A percentile compares a stretch with the other conserved stretches of the same genome.
Conservation (phyloP, 2,888 invertebrate species). For the Nephrotoma flavescens region DNA sequence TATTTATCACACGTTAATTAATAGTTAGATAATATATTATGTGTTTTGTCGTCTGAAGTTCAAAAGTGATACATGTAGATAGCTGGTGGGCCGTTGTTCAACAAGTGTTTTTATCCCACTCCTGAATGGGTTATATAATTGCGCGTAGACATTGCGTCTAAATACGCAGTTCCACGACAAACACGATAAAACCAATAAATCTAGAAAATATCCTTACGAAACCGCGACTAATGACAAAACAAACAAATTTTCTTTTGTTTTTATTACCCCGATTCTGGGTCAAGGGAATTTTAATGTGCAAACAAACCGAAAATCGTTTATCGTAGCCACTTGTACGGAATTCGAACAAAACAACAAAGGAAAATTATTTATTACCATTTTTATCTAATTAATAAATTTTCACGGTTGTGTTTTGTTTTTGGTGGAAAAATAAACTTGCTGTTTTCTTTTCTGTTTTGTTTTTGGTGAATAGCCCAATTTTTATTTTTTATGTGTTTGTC, state of each 20-base stretch:
- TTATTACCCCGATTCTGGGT: not conserved
- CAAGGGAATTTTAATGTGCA: not conserved
- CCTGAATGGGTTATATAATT: not conserved
- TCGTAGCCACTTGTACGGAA: not conserved
- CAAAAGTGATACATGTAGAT: too few relatives aligned
- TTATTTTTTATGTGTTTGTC: not conserved
- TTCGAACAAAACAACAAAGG: not conserved
- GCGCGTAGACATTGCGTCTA: not conserved
- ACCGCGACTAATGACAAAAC: not conserved
- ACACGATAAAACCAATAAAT: too few relatives aligned
- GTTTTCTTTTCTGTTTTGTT: not conserved
- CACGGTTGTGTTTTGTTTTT: not conserved
- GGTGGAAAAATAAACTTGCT: not conserved
- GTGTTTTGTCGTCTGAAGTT: not conserved
- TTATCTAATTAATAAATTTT: not conserved
- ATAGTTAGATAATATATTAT: not conserved
- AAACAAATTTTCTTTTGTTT: not conserved
- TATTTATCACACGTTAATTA: not conserved
- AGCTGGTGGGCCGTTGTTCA: not conserved
- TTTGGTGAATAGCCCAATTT: not conserved
- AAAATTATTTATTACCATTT: not conserved
- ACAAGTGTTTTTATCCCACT: not conserved
- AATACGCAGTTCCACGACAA: not conserved
- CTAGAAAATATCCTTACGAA: not conserved
- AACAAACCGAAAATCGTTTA: not conserved